These are phyloP conservation scores for Ciconia boyciana DNA, from an alignment of 2,113 vertebrate species.

Conservation along the genomic window DNA sequence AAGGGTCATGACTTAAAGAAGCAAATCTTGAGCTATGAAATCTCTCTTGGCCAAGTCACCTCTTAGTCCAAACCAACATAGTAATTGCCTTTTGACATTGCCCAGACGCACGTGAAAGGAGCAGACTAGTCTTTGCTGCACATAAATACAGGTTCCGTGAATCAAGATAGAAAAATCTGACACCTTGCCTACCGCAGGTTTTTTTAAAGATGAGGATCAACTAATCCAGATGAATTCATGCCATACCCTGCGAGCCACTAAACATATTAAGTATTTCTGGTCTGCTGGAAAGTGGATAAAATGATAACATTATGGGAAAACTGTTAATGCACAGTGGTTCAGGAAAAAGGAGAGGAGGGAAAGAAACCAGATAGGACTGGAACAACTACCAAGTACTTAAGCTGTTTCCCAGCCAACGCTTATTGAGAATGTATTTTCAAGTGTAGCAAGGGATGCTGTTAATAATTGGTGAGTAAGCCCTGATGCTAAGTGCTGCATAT, in stretches of 20 bases:
- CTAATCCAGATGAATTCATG: background rate
- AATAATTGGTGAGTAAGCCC: background rate
- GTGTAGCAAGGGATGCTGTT: background rate
- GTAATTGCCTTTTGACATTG: background rate
- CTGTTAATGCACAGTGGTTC: background rate
- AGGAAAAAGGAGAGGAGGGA: background rate
- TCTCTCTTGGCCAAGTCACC: background rate
- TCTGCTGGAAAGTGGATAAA: background rate
- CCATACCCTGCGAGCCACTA: background rate
- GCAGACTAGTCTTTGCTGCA: background rate
- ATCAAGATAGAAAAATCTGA: background rate
- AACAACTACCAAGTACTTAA: background rate
- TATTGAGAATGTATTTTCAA: slow-evolving; percentile 7
- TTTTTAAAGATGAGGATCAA: background rate
- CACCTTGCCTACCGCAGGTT: background rate
- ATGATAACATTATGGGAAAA: background rate
- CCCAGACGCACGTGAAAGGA: background rate
- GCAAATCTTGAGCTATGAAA: background rate
- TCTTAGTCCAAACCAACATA: background rate
- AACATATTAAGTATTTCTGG: background rate
- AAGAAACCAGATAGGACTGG: background rate
- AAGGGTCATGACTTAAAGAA: background rate
- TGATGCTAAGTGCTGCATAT: background rate
- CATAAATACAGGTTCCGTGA: background rate
- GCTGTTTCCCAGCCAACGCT: background rate